Base-by-base conservation (phyloP, 2,888 invertebrate genomes). In the Carterocephalus palaemon region DNA sequence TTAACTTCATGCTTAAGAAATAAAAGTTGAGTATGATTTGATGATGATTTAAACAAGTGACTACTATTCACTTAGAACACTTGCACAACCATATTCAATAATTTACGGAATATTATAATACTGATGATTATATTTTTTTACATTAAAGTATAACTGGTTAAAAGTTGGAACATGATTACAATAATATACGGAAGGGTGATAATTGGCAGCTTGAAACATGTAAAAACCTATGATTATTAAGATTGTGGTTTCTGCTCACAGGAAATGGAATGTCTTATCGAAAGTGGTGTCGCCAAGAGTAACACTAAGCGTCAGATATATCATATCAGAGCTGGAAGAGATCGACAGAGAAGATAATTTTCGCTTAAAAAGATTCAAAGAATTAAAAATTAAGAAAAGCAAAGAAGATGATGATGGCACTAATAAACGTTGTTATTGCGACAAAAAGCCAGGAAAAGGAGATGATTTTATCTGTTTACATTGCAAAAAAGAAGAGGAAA, bases 261-360 rank as follows among this genome's bases (percentile, higher is more conserved):
- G 71, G 65, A 70, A 67, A 54, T 57, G 56, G 49, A 70, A 70
- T 53, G 64, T 70, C 5, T 49, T 72, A 16, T 40, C 53, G 16
- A 72, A 58, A 47, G 24, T 62, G 26, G 47, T 69, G 8, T 46
- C 62, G 47, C 70, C 70, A 29, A 60, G 53, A 48, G 54, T 64
- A 6, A 20, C 41, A n/a, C 34, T 53, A 2, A 64, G 62, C 17
- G 51, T 60, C 13, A 43, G 32, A 5, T 70, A 68, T 28, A 67
- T 69, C 12, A 13, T 33, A 5, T 56, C 56, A 2, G 69, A 70
- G 36, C 31, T 70, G 16, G 64, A 67, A 47, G 62, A 64, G 39
- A 56, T 56, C 22, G 56, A 60, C 31, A 51, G 64, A 51, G 67
- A 67, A 37, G 67, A 72, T 31, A 63, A 51, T 32, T 67, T 70